Base-by-base conservation (phyloP, 2,113 vertebrate genomes). In the Embiotoca jacksoni region DNA sequence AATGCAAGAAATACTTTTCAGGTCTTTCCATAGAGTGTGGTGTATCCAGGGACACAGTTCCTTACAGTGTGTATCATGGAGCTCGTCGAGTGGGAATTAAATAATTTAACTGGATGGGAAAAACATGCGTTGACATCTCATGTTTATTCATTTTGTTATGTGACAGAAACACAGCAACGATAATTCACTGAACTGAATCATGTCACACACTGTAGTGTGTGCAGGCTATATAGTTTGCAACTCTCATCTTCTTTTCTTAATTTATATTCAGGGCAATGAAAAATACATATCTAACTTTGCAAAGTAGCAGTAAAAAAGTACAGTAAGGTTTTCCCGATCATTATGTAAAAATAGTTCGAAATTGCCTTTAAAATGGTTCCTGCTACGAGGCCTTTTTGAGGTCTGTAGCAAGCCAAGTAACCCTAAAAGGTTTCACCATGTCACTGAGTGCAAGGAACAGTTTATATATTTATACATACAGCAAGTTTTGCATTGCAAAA, bases 71-170 rank as follows among this genome's bases (percentile, higher is more conserved):
- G 59, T 54, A 44, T 75, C 13, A 69, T 3, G 56, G 10, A 39
- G 72, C 49, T 65, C 78, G 68, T 80, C 81, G 67, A 32, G 16
- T 23, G 73, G 64, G 61, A 70, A 61, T 74, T 84, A 69, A 85
- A 89, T 83, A 81, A 76, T 85, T 78, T 6, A 85, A 52, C 2
- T 60, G 37, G 11, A 70, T 16, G 32, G 65, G 16, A 52, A 79
- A 66, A 73, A 44, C 52, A 72, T 67, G 52, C 54, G 58, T 49
- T 75, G 67, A 68, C 70, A 71, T 55, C n/a, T 82, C 56, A 39
- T 84, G 62, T 79, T 88, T 82, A 82, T 84, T 63, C 23, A 56
- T 65, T 72, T 71, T 46, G 41, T 59, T 30, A 69, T 61, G 50
- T 8, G 78, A 69, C 47, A 80, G 60, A 65, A 57, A 74, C 73